Evolutionary conservation across 1,140 invertebrate species (phyloP), one percentile per base, ranked within the genome.

Genomic region (Metaphire vulgaris): DNA sequence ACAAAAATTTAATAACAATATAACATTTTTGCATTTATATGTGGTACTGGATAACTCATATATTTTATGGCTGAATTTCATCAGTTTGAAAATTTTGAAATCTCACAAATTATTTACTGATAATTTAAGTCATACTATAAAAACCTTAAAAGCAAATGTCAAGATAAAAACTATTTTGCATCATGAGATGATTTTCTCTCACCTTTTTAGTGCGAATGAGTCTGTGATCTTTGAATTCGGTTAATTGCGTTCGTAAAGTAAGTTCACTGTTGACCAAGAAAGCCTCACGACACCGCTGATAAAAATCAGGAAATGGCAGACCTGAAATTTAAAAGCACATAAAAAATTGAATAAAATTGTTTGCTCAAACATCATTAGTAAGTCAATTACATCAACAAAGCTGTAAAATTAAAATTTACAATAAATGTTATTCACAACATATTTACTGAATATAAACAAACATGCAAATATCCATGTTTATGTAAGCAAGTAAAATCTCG

Each of bases 161-260:
- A 21, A 66, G n/a, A 28, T 66, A 66, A 1, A n/a, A 21, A 1
- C 21, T 21, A 1, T 66, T 66, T n/a, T 66, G 2, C 2, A 66
- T 67, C 26, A 67, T 67, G 66, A 1, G 6, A 65, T 33, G 33
- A 65, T 72, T 21, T 16, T 16, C 74, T 14, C 64, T 41, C 72
- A 85, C 87, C 83, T 87, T 90, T 82, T 92, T 92, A 26, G 89
- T 90, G 84, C 91, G 92, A 0, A 97, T 89, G 72, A 98, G 87
- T 83, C 95, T 94, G 84, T 98, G 96, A 86, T 98, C 95, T 68
- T 92, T 87, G 85, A 97, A 98, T 88, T 98, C 96, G 0, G 92
- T 95, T 0, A 98, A 86, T 81, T 97, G 95, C 1, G 93, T 91
- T 78, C 93, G 88, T 33, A 98, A 84, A 0, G 92, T 93, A 15